Evolutionary conservation across 2,888 invertebrate genomes (phyloP).

Genomic region (Oscheius onirici): DNA sequence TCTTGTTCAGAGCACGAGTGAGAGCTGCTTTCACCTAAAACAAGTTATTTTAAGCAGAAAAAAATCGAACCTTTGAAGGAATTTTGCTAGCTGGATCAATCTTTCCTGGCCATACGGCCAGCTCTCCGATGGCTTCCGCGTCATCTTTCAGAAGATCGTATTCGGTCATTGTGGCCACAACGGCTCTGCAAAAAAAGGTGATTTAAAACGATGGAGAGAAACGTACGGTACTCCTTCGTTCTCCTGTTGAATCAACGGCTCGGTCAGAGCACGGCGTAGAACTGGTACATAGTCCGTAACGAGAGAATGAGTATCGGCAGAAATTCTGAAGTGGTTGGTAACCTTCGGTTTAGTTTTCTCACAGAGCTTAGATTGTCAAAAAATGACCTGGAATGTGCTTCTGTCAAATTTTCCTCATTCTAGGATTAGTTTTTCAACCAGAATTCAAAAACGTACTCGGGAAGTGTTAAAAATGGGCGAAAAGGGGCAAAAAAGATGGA

Average conservation of each 20-base stretch:
- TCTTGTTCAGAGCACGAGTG: conserved; percentile 91
- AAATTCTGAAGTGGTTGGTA: conserved; percentile 62
- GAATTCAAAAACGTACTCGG: no score
- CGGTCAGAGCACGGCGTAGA: conserved; percentile 81
- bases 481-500: no score
- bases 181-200: conserved; percentile 67
- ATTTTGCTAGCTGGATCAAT: conserved; percentile 82
- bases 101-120: conserved; percentile 80
- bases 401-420: no score
- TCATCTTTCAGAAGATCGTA: conserved; percentile 92
- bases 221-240: conserved; percentile 57
- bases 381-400: no score
- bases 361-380: no score
- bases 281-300: conserved; percentile 83
- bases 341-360: no score
- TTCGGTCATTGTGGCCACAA: conserved; percentile 82
- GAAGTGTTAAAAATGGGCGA: no score
- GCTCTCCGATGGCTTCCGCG: conserved; percentile 86
- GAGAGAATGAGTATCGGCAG: conserved; percentile 58
- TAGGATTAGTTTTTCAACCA: no score
- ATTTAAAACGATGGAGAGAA: background rate
- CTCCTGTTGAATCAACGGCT: conserved; percentile 79
- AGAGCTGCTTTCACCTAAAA: conserved; percentile 89
- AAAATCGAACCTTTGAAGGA: conserved; percentile 71
- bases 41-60: background rate